Conservation (phyloP, 2,797 vertebrate genomes). For the Knipowitschia caucasica region DNA sequence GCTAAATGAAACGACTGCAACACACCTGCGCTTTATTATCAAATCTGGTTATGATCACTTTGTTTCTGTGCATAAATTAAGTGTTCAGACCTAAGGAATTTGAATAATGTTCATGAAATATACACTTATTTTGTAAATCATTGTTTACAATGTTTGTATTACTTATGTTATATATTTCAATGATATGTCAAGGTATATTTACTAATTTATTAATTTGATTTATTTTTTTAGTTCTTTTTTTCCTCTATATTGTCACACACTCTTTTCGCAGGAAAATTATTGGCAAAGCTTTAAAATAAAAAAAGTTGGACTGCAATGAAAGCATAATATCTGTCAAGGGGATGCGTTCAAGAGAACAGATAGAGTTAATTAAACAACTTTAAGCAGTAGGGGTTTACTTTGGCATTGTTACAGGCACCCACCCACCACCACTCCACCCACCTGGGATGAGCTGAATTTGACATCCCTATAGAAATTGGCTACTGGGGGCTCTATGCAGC, state of each 20-base stretch:
- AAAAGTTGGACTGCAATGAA: conserved; percentile 51
- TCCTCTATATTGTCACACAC: conserved; percentile 18
- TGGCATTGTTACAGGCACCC: conserved; percentile 38
- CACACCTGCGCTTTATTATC: conserved; percentile 88
- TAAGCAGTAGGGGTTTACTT: conserved; percentile 49
- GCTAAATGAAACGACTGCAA: conserved; percentile 79
- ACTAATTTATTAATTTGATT: conserved; percentile 29
- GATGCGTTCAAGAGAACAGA: conserved; percentile 52
- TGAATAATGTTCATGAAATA: conserved; percentile 21
- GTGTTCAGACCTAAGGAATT: conserved; percentile 44
- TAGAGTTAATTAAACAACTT: conserved; percentile 69
- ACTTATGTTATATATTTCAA: no score
- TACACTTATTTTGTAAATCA: conserved; percentile 9
- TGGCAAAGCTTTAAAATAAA: conserved; percentile 51
- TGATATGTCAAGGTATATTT: no score
- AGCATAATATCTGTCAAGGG: conserved; percentile 48
- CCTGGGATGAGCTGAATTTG: conserved; percentile 31
- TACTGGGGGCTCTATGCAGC: conserved; percentile 43
- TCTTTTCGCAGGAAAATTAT: conserved; percentile 51
- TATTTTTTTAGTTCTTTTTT: conserved; percentile 15
- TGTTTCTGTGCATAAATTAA: conserved; percentile 84
- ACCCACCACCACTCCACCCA: conserved; percentile 4
- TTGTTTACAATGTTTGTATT: no score
- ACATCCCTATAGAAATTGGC: conserved; percentile 54
- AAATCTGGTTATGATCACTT: conserved; percentile 89